These are phyloP conservation scores for Oncorhynchus mykiss DNA, from an alignment of 2,113 vertebrate species.

Conservation along the genomic window DNA sequence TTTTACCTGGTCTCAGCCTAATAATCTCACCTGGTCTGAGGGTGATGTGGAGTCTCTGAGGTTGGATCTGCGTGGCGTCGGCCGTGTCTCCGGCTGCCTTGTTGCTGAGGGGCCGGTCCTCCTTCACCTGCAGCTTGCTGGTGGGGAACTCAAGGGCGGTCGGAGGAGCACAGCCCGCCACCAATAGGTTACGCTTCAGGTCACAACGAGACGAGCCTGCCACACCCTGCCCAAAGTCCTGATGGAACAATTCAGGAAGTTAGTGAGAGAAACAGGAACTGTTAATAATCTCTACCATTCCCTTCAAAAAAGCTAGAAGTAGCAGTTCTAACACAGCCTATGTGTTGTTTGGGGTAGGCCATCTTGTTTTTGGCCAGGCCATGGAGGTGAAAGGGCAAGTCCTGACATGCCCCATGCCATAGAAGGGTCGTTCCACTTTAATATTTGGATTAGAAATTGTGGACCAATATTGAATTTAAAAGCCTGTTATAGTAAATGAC, in stretches of 20 bases:
- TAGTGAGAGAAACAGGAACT: neutral
- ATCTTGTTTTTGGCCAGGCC: neutral
- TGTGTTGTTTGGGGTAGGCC: neutral
- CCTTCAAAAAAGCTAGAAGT: too few relatives aligned
- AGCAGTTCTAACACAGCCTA: too few relatives aligned
- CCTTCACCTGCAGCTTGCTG: conserved; percentile 73
- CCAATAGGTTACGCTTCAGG: conserved; percentile 75
- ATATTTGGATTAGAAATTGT: too few relatives aligned
- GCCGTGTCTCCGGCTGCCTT: conserved; percentile 82
- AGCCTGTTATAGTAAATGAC: too few relatives aligned
- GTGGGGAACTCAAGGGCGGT: conserved; percentile 79
- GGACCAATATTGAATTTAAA: too few relatives aligned
- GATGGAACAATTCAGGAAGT: conserved; percentile 3
- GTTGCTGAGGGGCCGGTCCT: conserved; percentile 81
- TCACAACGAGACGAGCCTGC: conserved; percentile 82
- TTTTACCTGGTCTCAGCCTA: neutral
- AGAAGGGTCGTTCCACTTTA: too few relatives aligned
- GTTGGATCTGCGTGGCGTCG: conserved; percentile 89
- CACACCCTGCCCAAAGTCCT: conserved; percentile 69
- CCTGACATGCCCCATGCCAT: too few relatives aligned
- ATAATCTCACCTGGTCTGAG: conserved; percentile 83
- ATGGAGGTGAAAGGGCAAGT: neutral
- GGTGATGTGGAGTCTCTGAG: conserved; percentile 85
- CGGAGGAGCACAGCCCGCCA: conserved; percentile 65
- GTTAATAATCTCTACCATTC: too few relatives aligned